phyloP scores from a whole-genome alignment of 2,113 vertebrate genomes.

The Mormoops blainvillei region DNA sequence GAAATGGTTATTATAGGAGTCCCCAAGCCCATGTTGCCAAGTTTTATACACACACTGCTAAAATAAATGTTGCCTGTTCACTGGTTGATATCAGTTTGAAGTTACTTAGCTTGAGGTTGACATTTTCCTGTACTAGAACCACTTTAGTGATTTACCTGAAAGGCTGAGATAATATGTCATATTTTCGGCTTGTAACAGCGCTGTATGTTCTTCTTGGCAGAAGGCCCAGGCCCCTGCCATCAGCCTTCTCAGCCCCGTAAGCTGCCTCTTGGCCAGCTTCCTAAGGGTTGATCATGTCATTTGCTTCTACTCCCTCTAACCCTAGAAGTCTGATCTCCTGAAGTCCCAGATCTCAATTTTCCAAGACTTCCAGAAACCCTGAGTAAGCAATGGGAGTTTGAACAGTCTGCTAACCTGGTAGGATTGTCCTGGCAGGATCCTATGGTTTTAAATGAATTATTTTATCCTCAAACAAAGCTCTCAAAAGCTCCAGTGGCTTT shows the following conservation, averaged over 20 bases:
- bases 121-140: neutral
- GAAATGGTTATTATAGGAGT: neutral
- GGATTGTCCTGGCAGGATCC: neutral
- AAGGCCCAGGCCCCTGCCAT: accelerated
- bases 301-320: neutral
- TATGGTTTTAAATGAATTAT: neutral
- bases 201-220: neutral
- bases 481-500: neutral
- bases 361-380: neutral
- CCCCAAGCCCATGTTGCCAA: neutral
- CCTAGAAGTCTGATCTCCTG: neutral
- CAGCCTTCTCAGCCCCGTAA: too few relatives aligned
- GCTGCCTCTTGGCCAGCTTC: neutral
- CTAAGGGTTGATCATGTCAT: neutral
- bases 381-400: neutral
- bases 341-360: neutral
- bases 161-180: accelerated
- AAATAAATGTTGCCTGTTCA: neutral
- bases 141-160: neutral
- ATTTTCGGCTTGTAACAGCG: neutral
- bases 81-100: neutral
- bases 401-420: neutral
- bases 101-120: neutral
- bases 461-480: neutral
- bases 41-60: neutral